Evolutionary conservation across 2,113 vertebrate genomes (phyloP).

Genomic region (Gadus macrocephalus): DNA sequence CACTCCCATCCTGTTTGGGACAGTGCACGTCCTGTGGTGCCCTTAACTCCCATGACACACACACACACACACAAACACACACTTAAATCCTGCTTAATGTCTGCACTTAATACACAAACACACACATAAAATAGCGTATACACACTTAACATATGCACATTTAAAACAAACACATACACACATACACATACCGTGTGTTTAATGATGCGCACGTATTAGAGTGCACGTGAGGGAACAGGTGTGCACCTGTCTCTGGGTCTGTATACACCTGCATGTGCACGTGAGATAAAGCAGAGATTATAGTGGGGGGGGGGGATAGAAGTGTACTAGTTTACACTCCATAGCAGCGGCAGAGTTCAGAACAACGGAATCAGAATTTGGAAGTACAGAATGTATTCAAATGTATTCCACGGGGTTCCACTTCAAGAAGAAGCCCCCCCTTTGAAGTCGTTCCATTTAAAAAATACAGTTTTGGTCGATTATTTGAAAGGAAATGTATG

Average conservation of each 20-base stretch:
- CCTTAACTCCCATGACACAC: slow-evolving; percentile 48
- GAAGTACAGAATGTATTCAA: too few species aligned
- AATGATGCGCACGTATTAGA: slow-evolving; percentile 43
- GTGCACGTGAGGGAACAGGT: slow-evolving; percentile 54
- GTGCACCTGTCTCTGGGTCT: slow-evolving; percentile 50
- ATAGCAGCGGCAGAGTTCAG: too few species aligned
- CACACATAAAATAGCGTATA: background rate
- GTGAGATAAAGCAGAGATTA: background rate
- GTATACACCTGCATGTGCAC: slow-evolving; percentile 29
- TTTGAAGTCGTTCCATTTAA: too few species aligned
- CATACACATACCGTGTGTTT: slow-evolving; percentile 25
- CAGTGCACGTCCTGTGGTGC: slow-evolving; percentile 65
- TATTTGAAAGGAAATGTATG: too few species aligned
- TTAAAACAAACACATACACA: slow-evolving; percentile 12
- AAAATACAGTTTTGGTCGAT: too few species aligned
- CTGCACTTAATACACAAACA: background rate
- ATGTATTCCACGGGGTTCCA: too few species aligned
- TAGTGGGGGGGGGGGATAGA: slow-evolving; percentile 22
- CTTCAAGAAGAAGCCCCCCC: background rate
- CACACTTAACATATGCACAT: slow-evolving; percentile 7
- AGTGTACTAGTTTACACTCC: slow-evolving; percentile 21
- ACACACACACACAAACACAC: slow-evolving; percentile 17
- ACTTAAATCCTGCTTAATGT: background rate
- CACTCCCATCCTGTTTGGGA: slow-evolving; percentile 79
- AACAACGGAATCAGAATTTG: too few species aligned